Evolutionary conservation across 2,888 invertebrate species (phyloP).

Genomic region (Colletes collaris): DNA sequence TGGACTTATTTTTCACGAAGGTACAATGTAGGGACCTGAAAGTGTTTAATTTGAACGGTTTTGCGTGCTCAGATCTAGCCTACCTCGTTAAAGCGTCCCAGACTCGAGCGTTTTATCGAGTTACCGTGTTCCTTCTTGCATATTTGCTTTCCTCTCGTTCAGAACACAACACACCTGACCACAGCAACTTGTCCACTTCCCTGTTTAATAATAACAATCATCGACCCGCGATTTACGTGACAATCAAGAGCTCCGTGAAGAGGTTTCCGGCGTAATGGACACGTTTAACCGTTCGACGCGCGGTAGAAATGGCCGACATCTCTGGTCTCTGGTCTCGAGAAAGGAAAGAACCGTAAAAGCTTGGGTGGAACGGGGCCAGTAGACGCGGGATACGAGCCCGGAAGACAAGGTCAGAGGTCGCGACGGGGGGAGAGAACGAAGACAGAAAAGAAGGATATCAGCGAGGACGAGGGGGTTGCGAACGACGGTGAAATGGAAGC

Average conservation of each 20-base stretch:
- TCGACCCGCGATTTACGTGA: neutral
- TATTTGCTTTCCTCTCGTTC: neutral
- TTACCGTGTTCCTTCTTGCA: no score
- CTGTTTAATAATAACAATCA: neutral
- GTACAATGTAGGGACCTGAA: no score
- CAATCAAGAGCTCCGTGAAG: neutral
- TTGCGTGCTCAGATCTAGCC: no score
- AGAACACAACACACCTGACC: no score
- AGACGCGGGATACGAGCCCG: slow-evolving; percentile 28
- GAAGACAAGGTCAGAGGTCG: slow-evolving; percentile 35
- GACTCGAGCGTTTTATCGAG: no score
- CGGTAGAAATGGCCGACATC: slow-evolving; percentile 37
- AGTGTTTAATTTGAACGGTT: no score
- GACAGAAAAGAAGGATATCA: slow-evolving; percentile 13
- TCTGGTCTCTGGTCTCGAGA: slow-evolving; percentile 18
- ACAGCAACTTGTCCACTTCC: no score
- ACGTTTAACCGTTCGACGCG: slow-evolving; percentile 33
- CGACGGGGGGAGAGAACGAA: slow-evolving; percentile 21
- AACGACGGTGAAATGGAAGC: slow-evolving; percentile 36
- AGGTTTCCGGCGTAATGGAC: neutral
- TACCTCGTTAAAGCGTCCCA: no score
- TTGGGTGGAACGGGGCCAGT: neutral
- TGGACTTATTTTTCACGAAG: no score
- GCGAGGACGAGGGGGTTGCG: slow-evolving; percentile 6
- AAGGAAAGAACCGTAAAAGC: slow-evolving; percentile 22